Evolutionary conservation across 2,113 vertebrate genomes (phyloP), one percentile per base, ranked within the genome.

Genomic region (Actenoides lindsayi): DNA sequence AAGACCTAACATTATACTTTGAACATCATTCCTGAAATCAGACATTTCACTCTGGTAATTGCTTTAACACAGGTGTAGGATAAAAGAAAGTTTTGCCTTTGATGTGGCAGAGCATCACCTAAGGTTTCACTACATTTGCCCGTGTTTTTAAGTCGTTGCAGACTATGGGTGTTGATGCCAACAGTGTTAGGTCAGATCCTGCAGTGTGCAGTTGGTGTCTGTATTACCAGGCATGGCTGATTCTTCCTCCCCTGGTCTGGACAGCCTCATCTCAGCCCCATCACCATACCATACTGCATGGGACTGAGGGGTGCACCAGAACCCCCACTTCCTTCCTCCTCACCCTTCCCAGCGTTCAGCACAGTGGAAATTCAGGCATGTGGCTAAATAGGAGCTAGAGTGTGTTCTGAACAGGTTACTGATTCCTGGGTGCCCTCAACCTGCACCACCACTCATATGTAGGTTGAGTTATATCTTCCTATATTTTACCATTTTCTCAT

Each of bases 181-280:
- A 12, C 0, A 0, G 16, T 0, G 1, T 56, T 44, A n/a, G 31
- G 41, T 56, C 46, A 54, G 28, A 21, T 37, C 35, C 18, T 20
- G 46, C 13, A 23, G 20, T 27, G 23, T 25, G 21, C 24, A 20
- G n/a, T 25, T 1, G 0, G 3, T 50, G 42, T 28, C 39, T 65
- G 8, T 44, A 18, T 11, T 46, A 42, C 13, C 74, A 67, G 20
- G 12, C 10, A 7, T 30, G 31, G 35, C 16, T 85, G 30, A 21
- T 83, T 71, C 67, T 90, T 39, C 23, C 9, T 73, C 31, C 42
- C 10, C 33, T 67, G 37, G 4, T 50, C 56, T 71, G 42, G 6
- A 37, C 10, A 67, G 57, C 4, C 46, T 37, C 46, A 63, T 28
- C 46, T 75, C 13, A 51, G 18, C 10, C 8, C 31, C 2, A 1